phyloP scores from a whole-genome alignment of 2,888 invertebrate genomes.

The Rosalia funebris region DNA sequence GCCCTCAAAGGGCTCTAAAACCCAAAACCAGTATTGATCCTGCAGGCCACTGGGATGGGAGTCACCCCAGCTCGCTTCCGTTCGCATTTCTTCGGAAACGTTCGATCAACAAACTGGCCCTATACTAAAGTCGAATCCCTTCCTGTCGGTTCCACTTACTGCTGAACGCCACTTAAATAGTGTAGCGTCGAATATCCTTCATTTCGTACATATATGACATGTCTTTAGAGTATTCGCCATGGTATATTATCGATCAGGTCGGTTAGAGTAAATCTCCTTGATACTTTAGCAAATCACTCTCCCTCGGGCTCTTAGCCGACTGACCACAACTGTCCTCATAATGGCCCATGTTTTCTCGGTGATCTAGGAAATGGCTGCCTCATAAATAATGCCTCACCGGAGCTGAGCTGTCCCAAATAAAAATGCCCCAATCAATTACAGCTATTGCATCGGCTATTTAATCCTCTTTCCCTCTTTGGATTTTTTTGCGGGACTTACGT shows the following conservation, averaged over 20 bases:
- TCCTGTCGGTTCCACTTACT: conserved; percentile 38
- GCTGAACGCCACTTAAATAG: conserved; percentile 17
- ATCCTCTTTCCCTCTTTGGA: conserved; percentile 37
- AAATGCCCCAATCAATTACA: conserved; percentile 61
- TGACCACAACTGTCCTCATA: conserved; percentile 57
- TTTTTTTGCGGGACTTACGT: conserved; percentile 21
- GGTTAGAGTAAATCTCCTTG: conserved; percentile 49
- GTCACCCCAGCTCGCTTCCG: conserved; percentile 54
- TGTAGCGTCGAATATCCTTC: conserved; percentile 19
- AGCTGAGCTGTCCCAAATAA: conserved; percentile 50
- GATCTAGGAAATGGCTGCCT: conserved; percentile 59
- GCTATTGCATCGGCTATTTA: conserved; percentile 45
- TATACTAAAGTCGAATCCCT: conserved; percentile 37
- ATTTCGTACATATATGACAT: conserved; percentile 15
- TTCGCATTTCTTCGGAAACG: conserved; percentile 57
- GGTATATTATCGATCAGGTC: conserved; percentile 35
- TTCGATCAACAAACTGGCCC: conserved; percentile 54
- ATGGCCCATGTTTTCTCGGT: conserved; percentile 57
- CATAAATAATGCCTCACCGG: conserved; percentile 59
- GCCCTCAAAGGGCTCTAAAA: conserved; percentile 45
- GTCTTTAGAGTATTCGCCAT: conserved; percentile 20
- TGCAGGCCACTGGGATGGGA: conserved; percentile 58
- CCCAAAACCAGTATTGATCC: conserved; percentile 59
- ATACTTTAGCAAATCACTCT: conserved; percentile 54
- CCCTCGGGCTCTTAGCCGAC: conserved; percentile 50